Conservation (phyloP, 2,797 vertebrate species). For the Anabacerthia variegaticeps region DNA sequence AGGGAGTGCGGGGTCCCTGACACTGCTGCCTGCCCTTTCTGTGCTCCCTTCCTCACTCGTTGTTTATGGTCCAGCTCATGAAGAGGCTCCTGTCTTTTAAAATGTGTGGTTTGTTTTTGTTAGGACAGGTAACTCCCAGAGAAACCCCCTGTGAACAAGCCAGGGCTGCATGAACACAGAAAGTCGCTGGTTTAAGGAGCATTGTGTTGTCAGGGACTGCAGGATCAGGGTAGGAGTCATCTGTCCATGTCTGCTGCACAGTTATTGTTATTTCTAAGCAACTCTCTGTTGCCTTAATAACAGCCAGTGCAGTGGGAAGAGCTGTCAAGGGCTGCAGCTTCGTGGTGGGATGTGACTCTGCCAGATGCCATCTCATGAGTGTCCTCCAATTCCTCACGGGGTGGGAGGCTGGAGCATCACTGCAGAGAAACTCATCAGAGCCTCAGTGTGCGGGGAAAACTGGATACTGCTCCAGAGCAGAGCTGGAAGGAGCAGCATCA, state of each 20-base stretch:
- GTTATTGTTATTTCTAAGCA: background rate
- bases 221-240: background rate
- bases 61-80: background rate
- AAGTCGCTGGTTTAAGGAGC: background rate
- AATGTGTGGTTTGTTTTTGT: background rate
- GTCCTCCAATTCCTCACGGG: background rate
- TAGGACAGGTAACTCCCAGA: background rate
- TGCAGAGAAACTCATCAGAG: background rate
- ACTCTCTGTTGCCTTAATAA: background rate
- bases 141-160: background rate
- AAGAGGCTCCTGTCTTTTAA: background rate
- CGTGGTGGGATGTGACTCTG: background rate
- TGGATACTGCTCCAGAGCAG: background rate
- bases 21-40: background rate
- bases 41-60: background rate
- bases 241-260: background rate
- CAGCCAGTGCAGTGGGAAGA: background rate
- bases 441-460: background rate
- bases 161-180: background rate
- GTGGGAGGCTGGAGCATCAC: background rate
- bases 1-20: fast-evolving
- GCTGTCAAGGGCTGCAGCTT: background rate
- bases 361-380: background rate
- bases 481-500: background rate
- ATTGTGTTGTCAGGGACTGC: background rate